Evolutionary conservation across 1,140 invertebrate genomes (phyloP), one percentile per base, ranked within the genome.

Genomic region (Pseudobourletiella spinata): DNA sequence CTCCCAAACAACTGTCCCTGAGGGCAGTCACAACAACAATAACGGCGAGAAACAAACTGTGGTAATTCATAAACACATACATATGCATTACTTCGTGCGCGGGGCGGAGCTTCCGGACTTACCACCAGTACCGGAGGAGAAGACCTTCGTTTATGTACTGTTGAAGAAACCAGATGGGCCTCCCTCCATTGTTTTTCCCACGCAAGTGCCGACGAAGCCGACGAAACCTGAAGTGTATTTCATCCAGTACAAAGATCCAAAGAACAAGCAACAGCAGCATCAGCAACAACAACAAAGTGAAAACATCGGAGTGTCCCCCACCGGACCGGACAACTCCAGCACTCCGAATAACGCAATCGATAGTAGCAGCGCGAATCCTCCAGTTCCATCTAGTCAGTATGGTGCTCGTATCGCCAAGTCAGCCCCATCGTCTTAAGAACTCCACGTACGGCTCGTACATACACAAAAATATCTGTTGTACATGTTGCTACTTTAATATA

Each of bases 211-310:
- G 2, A 88, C 86, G 43, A 84, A 86, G 70, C 87, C 87, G 50
- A 83, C 83, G 74, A 89, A 88, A 80, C 87, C 87, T 29, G 86
- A 89, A 78, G 87, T 89, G 50, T 88, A 86, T 82, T 88, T 87
- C 80, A 87, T 88, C 82, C 85, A 86, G 65, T 88, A 88, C 82
- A 86, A 57, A 57, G 55, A 55, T 22, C 3, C 4, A n/a, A 55
- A 55, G 52, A 32, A 55, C 3, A 55, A 32, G 2, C 8, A 35
- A 32, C 11, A 4, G n/a, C 26, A 55, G 30, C n/a, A n/a, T n/a
- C n/a, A n/a, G n/a, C n/a, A n/a, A n/a, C n/a, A n/a, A n/a, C 50
- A 4, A 8, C 43, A 46, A 18, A 51, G 14, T 51, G 3, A 51
- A 4, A 24, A 24, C 3, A 4, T 8, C 8, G 32, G 8, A 39